Conservation (phyloP, 2,797 vertebrate species). For the Betta splendens region DNA sequence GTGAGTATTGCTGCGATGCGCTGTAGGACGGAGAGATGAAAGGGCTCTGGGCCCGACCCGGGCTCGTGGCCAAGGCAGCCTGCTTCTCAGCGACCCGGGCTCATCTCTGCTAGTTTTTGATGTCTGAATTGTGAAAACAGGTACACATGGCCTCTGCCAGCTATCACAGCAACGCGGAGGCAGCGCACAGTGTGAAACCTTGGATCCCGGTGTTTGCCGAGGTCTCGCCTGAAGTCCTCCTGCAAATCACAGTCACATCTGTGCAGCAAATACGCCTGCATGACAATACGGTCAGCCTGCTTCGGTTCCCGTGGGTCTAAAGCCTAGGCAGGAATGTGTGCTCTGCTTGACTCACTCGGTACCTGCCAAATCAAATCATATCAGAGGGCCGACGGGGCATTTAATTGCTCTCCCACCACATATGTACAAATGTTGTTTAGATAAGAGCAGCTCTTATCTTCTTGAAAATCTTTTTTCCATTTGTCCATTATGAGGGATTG, state of each 20-base stretch:
- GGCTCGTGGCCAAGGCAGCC: conserved; percentile 43
- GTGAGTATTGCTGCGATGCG: conserved; percentile 26
- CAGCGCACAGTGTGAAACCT: not conserved
- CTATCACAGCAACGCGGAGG: not conserved
- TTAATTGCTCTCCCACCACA: conserved; percentile 34
- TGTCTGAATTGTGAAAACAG: conserved; percentile 11
- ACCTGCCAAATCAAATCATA: conserved; percentile 59
- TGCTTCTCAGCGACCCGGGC: conserved; percentile 53
- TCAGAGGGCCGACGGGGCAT: conserved; percentile 39
- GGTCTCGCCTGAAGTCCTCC: not conserved
- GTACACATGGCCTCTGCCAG: not conserved
- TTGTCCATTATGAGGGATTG: too few relatives aligned
- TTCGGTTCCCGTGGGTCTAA: conserved; percentile 37
- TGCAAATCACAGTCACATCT: not conserved
- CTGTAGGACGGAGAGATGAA: conserved; percentile 54
- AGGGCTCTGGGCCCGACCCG: conserved; percentile 43
- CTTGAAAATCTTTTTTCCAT: too few relatives aligned
- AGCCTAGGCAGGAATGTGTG: conserved; percentile 55
- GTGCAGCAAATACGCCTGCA: conserved; percentile 1
- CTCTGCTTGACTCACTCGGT: conserved; percentile 40
- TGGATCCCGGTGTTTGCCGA: not conserved
- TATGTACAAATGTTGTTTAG: conserved; percentile 24
- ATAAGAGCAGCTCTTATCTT: conserved; percentile 39
- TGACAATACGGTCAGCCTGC: conserved; percentile 50
- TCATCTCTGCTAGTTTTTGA: conserved; percentile 39